Base-by-base conservation (phyloP, 2,888 invertebrate genomes). In the Cacoxenus indagator region DNA sequence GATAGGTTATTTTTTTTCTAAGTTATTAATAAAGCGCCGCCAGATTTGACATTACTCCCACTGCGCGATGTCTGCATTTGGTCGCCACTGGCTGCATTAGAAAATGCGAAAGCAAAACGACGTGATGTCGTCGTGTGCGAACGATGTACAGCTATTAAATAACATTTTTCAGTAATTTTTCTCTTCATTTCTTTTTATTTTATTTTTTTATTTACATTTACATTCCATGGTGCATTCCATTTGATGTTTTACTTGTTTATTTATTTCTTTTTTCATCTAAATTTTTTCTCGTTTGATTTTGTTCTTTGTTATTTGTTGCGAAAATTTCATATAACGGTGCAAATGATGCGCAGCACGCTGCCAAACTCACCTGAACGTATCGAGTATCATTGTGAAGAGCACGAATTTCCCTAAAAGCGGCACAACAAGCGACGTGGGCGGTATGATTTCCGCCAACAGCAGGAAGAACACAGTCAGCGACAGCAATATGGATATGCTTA, bases 381-480 rank as follows among this genome's bases (percentile, higher is more conserved):
- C 96, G 84, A 97, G 92, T 87, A 96, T 96, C 96, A 97, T 96
- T 80, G 96, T 96, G 91, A 97, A 97, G 81, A 97, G 92, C 89
- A 96, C 96, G 89, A 96, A 96, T 90, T 96, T 96, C 87, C 96
- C 96, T 82, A 96, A 92, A 80, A 97, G 91, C 78, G 96, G 96
- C 86, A 97, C 96, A 84, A 96, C 96, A 84, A 97, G 92, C 80
- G 96, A 96, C 67, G 97, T 97, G 80, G 96, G 96, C 82, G 95
- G 94, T 89, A 95, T 95, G 87, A 95, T 95, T 90, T 95, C 95
- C 85, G 94, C 94, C 87, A 95, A 89, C 89, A 97, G 93, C 89
- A 97, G 91, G 92, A 97, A 97, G 93, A 97, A 97, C 92, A 97
- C 96, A 89, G 96, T 97, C 89, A 97, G 92, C 87, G 96, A 96